phyloP scores from a whole-genome alignment of 1,140 invertebrate species.

The Pentalonia nigronervosa region DNA sequence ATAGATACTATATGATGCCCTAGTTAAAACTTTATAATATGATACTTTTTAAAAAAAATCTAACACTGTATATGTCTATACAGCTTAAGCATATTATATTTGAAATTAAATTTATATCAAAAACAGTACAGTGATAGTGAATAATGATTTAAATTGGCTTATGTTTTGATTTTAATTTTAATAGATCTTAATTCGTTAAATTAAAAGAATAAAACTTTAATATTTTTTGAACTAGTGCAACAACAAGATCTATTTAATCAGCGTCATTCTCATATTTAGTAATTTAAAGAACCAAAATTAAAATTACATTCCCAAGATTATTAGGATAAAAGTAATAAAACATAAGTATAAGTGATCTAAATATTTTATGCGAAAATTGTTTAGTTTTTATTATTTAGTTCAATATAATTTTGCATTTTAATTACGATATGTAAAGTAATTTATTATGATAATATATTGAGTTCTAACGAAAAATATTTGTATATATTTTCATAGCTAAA shows the following conservation, averaged over 20 bases:
- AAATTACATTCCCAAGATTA: not conserved
- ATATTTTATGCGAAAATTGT: not conserved
- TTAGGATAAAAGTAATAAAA: not conserved
- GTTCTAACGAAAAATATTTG: not conserved
- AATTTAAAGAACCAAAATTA: not conserved
- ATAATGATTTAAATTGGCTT: not conserved
- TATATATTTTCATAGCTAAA: no score
- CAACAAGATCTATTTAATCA: not conserved
- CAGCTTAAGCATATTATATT: not conserved
- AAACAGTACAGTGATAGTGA: not conserved
- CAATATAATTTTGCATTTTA: not conserved
- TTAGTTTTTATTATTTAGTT: not conserved
- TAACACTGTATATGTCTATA: not conserved
- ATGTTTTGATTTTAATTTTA: not conserved
- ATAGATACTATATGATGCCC: not conserved
- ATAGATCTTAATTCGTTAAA: not conserved
- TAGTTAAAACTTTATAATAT: not conserved
- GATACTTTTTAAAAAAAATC: not conserved
- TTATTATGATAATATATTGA: not conserved
- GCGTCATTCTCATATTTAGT: not conserved
- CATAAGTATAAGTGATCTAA: not conserved
- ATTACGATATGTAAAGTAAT: not conserved
- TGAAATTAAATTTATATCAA: not conserved
- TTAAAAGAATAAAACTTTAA: not conserved
- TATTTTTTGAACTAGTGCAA: not conserved